Conservation (phyloP, 2,888 invertebrate genomes). For the Polietes domitor region DNA sequence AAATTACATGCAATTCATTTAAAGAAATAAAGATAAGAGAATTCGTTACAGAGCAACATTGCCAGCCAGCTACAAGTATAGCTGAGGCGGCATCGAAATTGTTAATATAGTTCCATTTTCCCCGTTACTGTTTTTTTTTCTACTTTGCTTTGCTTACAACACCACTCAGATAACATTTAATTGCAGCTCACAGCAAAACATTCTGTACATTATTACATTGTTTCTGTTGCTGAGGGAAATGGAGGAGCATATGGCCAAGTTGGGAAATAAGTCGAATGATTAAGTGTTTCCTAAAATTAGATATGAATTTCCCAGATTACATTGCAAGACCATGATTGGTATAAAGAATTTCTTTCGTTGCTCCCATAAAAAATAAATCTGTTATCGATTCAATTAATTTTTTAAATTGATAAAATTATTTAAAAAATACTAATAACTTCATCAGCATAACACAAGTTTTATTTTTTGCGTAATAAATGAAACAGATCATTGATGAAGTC, state of each 20-base stretch:
- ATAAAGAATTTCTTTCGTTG: too few relatives aligned
- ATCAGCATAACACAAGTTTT: too few relatives aligned
- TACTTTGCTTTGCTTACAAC: background rate
- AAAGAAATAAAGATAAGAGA: constrained; percentile 18
- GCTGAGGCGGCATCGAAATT: background rate
- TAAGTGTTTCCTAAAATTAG: too few relatives aligned
- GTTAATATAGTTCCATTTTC: background rate
- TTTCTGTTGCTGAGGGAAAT: too few relatives aligned
- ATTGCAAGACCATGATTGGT: too few relatives aligned
- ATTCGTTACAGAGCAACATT: background rate
- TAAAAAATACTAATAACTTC: too few relatives aligned
- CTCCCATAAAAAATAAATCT: too few relatives aligned
- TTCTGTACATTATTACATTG: background rate
- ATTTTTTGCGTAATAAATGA: too few relatives aligned
- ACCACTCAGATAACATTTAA: constrained; percentile 21
- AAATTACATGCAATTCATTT: constrained; percentile 20
- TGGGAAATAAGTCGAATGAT: too few relatives aligned
- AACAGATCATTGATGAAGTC: background rate
- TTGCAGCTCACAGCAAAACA: background rate
- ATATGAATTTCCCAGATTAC: too few relatives aligned
- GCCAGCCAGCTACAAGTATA: background rate
- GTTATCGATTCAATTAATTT: too few relatives aligned
- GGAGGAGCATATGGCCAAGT: background rate
- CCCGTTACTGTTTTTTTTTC: background rate
- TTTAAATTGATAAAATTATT: too few relatives aligned